Conservation (phyloP, 2,113 vertebrate species). For the Urocynchramus pylzowi region DNA sequence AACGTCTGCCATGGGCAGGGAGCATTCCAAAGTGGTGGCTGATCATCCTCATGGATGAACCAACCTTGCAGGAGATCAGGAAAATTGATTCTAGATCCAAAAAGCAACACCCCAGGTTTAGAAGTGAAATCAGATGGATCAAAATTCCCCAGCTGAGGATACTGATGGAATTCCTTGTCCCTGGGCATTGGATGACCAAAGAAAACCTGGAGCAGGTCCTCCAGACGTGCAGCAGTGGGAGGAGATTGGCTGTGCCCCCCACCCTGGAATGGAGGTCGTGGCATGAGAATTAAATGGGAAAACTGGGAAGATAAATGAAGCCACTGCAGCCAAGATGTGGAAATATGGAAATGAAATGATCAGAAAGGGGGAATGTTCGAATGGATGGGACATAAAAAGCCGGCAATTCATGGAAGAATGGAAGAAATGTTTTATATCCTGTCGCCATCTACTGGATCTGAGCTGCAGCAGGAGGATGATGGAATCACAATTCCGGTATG, state of each 20-base stretch:
- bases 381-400: background rate
- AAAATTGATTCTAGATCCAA: background rate
- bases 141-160: too few species aligned
- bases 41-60: background rate
- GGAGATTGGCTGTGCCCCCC: background rate
- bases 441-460: slow-evolving; percentile 53
- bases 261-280: accelerated
- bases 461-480: background rate
- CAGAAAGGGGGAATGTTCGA: background rate
- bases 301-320: background rate
- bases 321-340: background rate
- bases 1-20: background rate
- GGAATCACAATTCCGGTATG: background rate
- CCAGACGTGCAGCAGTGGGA: accelerated
- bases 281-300: background rate
- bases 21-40: background rate
- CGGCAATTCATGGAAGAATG: background rate
- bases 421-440: slow-evolving; percentile 39
- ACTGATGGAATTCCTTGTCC: background rate
- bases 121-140: background rate
- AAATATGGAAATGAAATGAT: background rate
- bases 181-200: background rate
- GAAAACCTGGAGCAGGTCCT: background rate
- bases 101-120: too few species aligned
- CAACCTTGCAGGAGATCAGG: background rate